Base-by-base conservation (phyloP, 30 jellyfish, hydroid and myxozoan genomes). In the Aurelia aurita region DNA sequence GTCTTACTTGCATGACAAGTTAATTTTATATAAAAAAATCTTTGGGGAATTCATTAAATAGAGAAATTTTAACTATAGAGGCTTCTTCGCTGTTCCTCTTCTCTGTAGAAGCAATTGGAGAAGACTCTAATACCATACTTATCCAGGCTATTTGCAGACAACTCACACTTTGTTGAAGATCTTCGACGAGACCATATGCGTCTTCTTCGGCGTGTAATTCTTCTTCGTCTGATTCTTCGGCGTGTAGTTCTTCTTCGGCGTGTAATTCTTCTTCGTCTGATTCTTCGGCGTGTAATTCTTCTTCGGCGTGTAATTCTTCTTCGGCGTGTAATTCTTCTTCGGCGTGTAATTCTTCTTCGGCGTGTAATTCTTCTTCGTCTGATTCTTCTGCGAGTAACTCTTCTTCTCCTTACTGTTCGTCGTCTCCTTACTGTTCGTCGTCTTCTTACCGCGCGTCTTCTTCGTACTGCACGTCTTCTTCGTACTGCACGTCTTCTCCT, bases 201-300 rank as follows among this genome's bases (percentile, higher is more conserved):
- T 67, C 79, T 22, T 18, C 82, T 43, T n/a, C 82, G 18, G n/a
- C 82, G 53, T 18, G 46, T 15, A 39, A 70, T 27, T 19, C 82
- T 0, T 45, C 68, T 23, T 14, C 79, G 28, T 67, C 79, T 32
- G 16, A 27, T 23, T 22, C 23, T 10, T 5, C 82, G 16, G 43
- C 68, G 25, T 21, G 59, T 12, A 5, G 26, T 21, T 15, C 67
- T 21, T 15, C 67, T 20, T 14, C 35, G 32, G 20, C 62, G 60
- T 29, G 62, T 69, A 27, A 14, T 12, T 28, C 43, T n/a, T 12
- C 69, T 43, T 18, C 69, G 61, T 19, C 69, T 22, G 3, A 15
- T 71, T 43, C 83, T 71, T 70, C 79, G 14, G 1, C 79, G 65
- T 15, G 8, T 10, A 15, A 27, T 18, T n/a, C 47, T 20, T 8